phyloP scores from a whole-genome alignment of 2,113 vertebrate species.

The Sula dactylatra region DNA sequence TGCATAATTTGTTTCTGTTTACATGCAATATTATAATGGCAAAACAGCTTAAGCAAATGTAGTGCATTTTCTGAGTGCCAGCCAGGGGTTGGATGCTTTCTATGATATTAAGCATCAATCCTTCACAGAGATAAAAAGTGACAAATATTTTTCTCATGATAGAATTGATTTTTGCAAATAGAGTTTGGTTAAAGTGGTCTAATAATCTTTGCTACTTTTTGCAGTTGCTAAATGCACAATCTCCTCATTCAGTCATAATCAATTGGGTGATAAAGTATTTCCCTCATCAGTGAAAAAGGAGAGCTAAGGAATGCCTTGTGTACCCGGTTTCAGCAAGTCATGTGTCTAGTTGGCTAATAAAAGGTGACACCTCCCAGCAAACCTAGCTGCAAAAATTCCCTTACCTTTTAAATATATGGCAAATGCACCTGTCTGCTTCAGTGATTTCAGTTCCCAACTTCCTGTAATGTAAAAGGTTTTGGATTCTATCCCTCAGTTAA shows the following conservation, averaged over 20 bases:
- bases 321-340: not conserved
- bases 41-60: conserved; percentile 10
- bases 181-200: conserved; percentile 1
- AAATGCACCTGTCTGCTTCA: not conserved
- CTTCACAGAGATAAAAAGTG: conserved; percentile 1
- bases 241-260: conserved; percentile 5
- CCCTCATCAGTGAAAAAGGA: conserved; percentile 20
- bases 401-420: not conserved
- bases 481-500: not conserved
- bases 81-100: not conserved
- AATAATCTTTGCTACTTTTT: conserved; percentile 29
- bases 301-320: not conserved
- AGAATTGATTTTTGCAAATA: conserved; percentile 63
- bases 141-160: not conserved
- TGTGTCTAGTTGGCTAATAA: not conserved
- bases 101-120: not conserved
- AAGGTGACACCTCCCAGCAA: not conserved
- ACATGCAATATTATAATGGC: conserved; percentile 16
- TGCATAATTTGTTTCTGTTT: conserved; percentile 44
- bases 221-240: not conserved
- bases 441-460: not conserved
- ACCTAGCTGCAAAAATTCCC: not conserved
- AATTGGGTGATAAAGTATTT: conserved; percentile 29
- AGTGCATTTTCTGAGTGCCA: not conserved
- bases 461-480: not conserved